Conservation (phyloP, 2,888 invertebrate species). For the Podotricha telesiphe region DNA sequence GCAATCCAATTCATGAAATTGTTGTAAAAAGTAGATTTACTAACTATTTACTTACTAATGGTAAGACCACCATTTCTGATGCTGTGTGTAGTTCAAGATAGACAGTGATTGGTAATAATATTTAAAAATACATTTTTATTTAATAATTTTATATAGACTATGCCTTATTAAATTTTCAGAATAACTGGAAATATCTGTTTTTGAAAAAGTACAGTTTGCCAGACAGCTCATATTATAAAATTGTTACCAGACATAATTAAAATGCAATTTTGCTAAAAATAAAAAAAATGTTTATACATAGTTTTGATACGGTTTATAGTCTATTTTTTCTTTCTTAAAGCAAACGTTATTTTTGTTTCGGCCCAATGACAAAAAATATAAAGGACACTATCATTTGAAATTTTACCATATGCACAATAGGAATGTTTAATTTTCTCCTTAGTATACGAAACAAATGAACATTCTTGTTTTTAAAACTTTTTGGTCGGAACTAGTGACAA, state of each 20-base stretch:
- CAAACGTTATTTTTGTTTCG: no score
- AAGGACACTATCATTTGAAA: no score
- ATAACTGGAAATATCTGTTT: not conserved
- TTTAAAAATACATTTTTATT: not conserved
- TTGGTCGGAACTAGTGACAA: no score
- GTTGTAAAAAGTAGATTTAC: not conserved
- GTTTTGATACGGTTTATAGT: no score
- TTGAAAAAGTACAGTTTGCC: no score
- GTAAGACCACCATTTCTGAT: not conserved
- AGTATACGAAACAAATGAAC: no score
- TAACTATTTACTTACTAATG: conserved; percentile 1
- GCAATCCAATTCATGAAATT: no score
- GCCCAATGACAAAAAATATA: no score
- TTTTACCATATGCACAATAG: no score
- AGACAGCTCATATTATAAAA: not conserved
- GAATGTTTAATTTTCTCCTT: no score
- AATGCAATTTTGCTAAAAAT: not conserved
- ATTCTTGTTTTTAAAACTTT: no score
- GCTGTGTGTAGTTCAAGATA: not conserved
- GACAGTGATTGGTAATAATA: not conserved
- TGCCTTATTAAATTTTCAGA: not conserved
- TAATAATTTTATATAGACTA: not conserved
- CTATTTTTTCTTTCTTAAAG: not conserved
- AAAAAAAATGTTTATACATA: no score
- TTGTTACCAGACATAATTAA: not conserved